Conservation (phyloP, 2,888 invertebrate genomes). For the Drosophila maculinotata region DNA sequence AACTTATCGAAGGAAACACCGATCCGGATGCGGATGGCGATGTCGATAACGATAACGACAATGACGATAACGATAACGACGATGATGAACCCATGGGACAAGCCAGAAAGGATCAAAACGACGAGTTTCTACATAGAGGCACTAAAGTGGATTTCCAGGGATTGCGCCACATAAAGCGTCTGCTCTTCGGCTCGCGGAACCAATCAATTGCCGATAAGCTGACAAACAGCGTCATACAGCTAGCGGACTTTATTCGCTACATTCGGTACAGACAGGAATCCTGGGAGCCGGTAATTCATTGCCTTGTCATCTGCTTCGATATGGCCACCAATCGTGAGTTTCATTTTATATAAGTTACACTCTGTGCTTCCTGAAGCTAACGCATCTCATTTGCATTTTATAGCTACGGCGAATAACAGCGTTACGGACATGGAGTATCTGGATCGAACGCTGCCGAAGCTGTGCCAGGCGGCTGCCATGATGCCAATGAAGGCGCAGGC, state of each 20-base stretch:
- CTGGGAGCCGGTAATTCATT: constrained; percentile 83
- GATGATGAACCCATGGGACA: constrained; percentile 69
- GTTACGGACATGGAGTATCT: constrained; percentile 92
- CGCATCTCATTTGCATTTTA: not conserved
- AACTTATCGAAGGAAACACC: not conserved
- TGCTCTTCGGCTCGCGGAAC: constrained; percentile 75
- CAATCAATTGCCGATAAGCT: constrained; percentile 78
- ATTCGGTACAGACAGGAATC: constrained; percentile 57
- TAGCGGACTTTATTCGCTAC: constrained; percentile 73
- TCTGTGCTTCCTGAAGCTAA: too few relatives aligned
- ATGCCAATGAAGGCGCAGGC: constrained; percentile 91
- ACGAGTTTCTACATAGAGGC: constrained; percentile 56
- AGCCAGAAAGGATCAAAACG: constrained; percentile 13
- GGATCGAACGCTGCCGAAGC: constrained; percentile 92
- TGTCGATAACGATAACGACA: constrained; percentile 3
- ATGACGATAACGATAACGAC: constrained; percentile 26
- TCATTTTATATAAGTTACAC: too few relatives aligned
- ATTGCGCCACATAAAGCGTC: constrained; percentile 86
- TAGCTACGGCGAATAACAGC: constrained; percentile 62
- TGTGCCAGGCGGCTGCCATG: constrained; percentile 91
- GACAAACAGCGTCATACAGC: constrained; percentile 71
- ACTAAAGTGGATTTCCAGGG: constrained; percentile 88
- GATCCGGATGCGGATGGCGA: constrained; percentile 8
- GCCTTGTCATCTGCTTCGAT: constrained; percentile 91
- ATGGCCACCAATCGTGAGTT: constrained; percentile 89